These are phyloP conservation scores for Oreochromis tanganicae DNA, from an alignment of 2,113 vertebrate genomes.

Conservation along the genomic window DNA sequence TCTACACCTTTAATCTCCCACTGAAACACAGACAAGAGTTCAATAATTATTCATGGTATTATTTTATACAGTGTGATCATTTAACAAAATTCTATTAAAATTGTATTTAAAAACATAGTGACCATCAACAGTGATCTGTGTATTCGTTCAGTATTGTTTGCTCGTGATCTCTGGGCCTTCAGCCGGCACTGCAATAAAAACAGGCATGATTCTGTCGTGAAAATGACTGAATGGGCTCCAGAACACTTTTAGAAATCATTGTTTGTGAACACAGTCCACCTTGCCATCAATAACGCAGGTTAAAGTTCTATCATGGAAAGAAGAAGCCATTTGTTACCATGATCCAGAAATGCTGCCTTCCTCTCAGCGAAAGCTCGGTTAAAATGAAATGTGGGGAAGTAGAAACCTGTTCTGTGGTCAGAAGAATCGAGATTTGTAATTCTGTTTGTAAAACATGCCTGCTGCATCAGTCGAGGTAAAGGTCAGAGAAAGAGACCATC, in stretches of 20 bases:
- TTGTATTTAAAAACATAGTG: neutral
- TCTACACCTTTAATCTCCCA: neutral
- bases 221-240: neutral
- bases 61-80: neutral
- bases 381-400: neutral
- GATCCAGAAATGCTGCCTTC: neutral
- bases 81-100: neutral
- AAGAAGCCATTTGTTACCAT: neutral
- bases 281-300: neutral
- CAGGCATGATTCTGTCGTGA: fast-evolving
- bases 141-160: neutral
- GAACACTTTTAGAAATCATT: neutral
- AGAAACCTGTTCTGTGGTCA: neutral
- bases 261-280: neutral
- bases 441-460: neutral
- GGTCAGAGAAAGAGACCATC: neutral
- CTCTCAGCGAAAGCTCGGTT: neutral
- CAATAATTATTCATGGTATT: neutral
- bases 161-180: neutral
- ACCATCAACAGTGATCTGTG: neutral
- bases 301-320: neutral
- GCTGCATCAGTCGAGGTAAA: neutral
- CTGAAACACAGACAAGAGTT: neutral
- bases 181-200: neutral
- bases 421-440: neutral